Conservation (phyloP, 2,888 invertebrate genomes). For the Lepidonotus clava region DNA sequence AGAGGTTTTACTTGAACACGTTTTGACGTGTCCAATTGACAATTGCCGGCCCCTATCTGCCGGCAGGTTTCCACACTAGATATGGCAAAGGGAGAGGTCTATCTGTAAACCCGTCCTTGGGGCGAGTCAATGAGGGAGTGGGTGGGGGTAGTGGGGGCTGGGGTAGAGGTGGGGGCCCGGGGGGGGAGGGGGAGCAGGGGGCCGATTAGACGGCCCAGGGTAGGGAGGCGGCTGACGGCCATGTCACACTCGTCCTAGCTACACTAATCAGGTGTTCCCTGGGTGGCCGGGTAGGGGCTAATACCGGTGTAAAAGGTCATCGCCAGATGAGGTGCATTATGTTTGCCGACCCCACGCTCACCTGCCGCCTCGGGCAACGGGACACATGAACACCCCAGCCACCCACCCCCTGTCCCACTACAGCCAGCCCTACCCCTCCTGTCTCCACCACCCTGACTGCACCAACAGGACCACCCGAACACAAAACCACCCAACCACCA, state of each 20-base stretch:
- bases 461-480: neutral
- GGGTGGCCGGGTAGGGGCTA: neutral
- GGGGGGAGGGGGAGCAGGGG: neutral
- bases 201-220: no score
- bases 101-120: no score
- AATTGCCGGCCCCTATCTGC: no score
- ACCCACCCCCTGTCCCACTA: neutral
- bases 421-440: neutral
- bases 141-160: neutral
- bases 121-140: no score
- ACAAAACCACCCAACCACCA: neutral
- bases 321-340: neutral
- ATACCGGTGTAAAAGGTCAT: slow-evolving; percentile 22
- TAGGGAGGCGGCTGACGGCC: neutral
- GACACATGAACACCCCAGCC: neutral
- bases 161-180: neutral
- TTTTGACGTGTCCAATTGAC: no score
- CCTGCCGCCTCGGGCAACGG: neutral
- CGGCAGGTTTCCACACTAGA: no score
- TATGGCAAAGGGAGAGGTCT: no score
- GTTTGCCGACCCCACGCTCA: neutral
- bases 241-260: slow-evolving; percentile 4
- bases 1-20: no score
- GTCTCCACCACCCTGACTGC: neutral
- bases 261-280: slow-evolving; percentile 13